These are phyloP conservation scores for Cyphomyrus plagiostoma DNA, from an alignment of 2,113 vertebrate species.

Conservation along the genomic window DNA sequence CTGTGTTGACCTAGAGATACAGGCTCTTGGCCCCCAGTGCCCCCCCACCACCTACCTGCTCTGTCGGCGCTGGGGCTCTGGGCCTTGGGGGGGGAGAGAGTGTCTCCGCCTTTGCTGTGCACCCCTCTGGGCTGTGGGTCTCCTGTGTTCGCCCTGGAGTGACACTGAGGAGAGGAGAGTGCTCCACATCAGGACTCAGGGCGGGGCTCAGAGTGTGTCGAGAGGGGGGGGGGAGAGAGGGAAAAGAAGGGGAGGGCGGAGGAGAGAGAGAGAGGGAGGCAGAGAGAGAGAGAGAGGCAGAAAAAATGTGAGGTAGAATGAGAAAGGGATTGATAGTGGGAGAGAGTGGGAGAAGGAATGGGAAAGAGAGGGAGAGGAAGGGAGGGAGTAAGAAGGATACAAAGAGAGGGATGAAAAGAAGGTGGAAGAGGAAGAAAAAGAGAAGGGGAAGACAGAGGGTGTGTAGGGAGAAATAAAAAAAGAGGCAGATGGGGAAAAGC, in stretches of 20 bases:
- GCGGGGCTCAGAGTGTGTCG: neutral
- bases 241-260: neutral
- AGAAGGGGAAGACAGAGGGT: neutral
- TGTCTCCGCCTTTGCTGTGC: neutral
- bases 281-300: neutral
- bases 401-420: neutral
- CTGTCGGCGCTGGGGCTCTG: slow-evolving; percentile 9
- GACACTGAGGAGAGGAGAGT: slow-evolving; percentile 28
- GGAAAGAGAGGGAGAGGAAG: neutral
- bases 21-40: neutral
- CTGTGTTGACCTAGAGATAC: neutral
- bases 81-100: neutral
- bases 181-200: slow-evolving; percentile 28
- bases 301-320: neutral
- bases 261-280: neutral
- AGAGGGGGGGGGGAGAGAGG: neutral
- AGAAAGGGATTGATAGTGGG: neutral
- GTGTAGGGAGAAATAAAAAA: neutral
- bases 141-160: slow-evolving; percentile 23
- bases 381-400: neutral
- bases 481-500: neutral
- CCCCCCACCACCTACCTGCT: slow-evolving; percentile 35
- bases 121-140: neutral
- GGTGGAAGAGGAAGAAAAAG: neutral
- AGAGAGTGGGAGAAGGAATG: neutral